phyloP scores from a whole-genome alignment of 2,797 vertebrate species.

The Sebastiscus tertius region DNA sequence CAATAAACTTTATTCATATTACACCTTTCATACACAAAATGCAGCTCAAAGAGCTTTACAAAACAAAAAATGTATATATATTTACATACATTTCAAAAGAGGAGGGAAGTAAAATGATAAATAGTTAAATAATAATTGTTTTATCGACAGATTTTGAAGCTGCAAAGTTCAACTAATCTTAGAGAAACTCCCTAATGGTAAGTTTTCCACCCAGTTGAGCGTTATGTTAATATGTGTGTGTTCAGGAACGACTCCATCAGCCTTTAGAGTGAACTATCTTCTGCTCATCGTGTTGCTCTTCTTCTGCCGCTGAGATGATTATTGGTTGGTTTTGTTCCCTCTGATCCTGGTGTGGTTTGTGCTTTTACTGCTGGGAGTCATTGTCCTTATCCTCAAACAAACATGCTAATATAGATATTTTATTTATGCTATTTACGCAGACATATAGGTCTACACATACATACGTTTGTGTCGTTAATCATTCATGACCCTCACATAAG shows the following conservation, averaged over 20 bases:
- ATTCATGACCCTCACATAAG: not conserved
- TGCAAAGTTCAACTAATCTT: not conserved
- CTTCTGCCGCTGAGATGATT: not conserved
- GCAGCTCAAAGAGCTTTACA: too few species aligned
- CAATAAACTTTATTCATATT: too few species aligned
- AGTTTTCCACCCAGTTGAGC: not conserved
- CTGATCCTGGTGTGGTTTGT: constrained; percentile 32
- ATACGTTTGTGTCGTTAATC: not conserved
- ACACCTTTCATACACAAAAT: too few species aligned
- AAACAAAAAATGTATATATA: not conserved
- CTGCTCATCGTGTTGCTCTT: constrained; percentile 5
- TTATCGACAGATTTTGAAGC: too few species aligned
- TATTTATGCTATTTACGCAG: not conserved
- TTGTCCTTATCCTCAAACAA: not conserved
- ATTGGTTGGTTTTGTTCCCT: constrained; percentile 4
- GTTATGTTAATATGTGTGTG: constrained; percentile 25
- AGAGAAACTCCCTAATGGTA: not conserved
- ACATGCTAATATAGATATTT: not conserved
- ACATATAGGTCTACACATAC: not conserved
- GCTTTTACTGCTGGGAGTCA: constrained; percentile 63
- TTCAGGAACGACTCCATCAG: constrained; percentile 28
- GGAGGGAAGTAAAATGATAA: not conserved
- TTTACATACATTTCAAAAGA: not conserved
- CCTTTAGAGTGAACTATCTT: not conserved
- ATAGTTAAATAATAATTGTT: too few species aligned